Conservation (phyloP, 2,113 vertebrate genomes). For the Equus quagga region DNA sequence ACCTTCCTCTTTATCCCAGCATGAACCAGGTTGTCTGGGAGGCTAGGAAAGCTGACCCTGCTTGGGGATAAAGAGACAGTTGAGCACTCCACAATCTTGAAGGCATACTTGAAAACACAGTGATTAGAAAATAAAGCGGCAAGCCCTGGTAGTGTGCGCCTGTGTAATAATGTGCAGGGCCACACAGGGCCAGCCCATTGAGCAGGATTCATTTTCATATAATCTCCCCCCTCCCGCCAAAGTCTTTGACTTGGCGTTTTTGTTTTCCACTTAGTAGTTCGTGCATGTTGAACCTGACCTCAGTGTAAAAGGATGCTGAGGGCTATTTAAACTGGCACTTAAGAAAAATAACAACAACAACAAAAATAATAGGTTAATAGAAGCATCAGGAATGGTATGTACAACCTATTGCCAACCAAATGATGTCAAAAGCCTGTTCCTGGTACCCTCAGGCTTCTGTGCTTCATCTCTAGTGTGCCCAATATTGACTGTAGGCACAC, state of each 20-base stretch:
- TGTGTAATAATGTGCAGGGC: conserved; percentile 80
- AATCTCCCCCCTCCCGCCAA: conserved; percentile 64
- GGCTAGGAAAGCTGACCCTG: conserved; percentile 86
- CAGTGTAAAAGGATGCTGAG: conserved; percentile 51
- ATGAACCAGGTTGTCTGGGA: conserved; percentile 81
- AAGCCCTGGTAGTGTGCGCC: conserved; percentile 80
- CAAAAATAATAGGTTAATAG: conserved; percentile 66
- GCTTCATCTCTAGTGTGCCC: conserved; percentile 37
- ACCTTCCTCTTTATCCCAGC: conserved; percentile 89
- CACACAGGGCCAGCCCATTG: conserved; percentile 71
- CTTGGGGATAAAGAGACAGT: conserved; percentile 87
- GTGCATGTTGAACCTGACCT: conserved; percentile 65
- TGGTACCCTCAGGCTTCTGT: conserved; percentile 17
- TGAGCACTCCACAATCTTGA: conserved; percentile 83
- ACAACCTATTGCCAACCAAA: conserved; percentile 42
- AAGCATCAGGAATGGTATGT: conserved; percentile 47
- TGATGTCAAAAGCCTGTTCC: conserved; percentile 40
- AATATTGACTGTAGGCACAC: conserved; percentile 20
- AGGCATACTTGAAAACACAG: conserved; percentile 87
- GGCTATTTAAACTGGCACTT: conserved; percentile 69
- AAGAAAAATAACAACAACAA: conserved; percentile 67
- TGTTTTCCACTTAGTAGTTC: conserved; percentile 73
- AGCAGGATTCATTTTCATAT: conserved; percentile 77
- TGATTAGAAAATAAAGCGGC: conserved; percentile 88
- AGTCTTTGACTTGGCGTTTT: conserved; percentile 75